These are phyloP conservation scores for Electrophaes corylata DNA, from an alignment of 2,888 invertebrate genomes.

Conservation along the genomic window DNA sequence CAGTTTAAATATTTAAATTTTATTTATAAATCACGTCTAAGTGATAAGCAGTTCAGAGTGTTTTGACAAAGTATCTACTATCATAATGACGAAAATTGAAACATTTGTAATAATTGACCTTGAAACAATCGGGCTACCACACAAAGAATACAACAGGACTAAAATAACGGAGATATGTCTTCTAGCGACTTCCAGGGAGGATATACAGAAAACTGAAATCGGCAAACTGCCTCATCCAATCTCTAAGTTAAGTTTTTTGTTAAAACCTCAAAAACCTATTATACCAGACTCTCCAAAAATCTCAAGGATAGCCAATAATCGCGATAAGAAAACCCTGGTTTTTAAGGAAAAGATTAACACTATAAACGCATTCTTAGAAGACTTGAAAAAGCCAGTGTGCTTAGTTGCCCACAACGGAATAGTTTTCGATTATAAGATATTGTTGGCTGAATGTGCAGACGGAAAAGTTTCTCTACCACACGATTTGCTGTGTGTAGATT, in stretches of 20 bases:
- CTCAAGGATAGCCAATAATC: conserved; percentile 87
- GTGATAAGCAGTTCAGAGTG: too few relatives aligned
- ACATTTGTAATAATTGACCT: conserved; percentile 89
- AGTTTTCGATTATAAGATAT: conserved; percentile 90
- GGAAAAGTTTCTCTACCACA: conserved; percentile 73
- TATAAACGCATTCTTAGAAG: conserved; percentile 85
- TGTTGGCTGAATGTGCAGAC: conserved; percentile 84
- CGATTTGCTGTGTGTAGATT: conserved; percentile 87
- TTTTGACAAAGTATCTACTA: background rate
- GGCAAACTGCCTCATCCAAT: conserved; percentile 83
- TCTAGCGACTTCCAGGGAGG: conserved; percentile 84
- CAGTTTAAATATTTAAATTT: too few relatives aligned
- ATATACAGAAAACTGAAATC: conserved; percentile 59
- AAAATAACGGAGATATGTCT: conserved; percentile 89
- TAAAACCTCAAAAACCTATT: conserved; percentile 87
- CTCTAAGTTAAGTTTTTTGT: conserved; percentile 87
- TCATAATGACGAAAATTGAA: conserved; percentile 15
- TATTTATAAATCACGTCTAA: too few relatives aligned
- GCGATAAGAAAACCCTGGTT: conserved; percentile 83
- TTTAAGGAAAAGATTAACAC: conserved; percentile 85
- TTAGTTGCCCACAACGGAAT: conserved; percentile 93
- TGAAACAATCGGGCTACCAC: conserved; percentile 89
- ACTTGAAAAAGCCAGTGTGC: conserved; percentile 88
- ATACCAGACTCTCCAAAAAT: conserved; percentile 65
- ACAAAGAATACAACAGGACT: conserved; percentile 75